Percentiles rank a stretch among this genome's conserved stretches.
Evolutionary conservation across 2,113 vertebrate species (phyloP).

Genomic region (Gavia stellata): DNA sequence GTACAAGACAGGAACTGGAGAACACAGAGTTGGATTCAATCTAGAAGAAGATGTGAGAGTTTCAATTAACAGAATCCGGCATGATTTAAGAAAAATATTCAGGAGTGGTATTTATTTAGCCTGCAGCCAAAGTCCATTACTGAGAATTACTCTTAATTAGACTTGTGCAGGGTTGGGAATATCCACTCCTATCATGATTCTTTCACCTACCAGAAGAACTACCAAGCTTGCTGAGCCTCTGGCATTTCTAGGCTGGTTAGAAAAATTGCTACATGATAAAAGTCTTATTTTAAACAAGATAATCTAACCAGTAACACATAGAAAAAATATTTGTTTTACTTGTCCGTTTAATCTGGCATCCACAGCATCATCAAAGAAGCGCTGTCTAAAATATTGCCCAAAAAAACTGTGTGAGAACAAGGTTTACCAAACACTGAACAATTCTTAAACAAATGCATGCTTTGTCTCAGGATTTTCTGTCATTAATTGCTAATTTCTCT

Average conservation of each 20-base stretch:
- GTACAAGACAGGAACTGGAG: neutral
- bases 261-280: conserved; percentile 35
- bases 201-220: conserved; percentile 43
- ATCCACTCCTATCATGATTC: conserved; percentile 38
- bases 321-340: conserved; percentile 49
- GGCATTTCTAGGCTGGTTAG: conserved; percentile 15
- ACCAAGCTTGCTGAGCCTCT: conserved; percentile 34
- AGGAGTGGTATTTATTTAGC: conserved; percentile 64
- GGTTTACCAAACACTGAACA: neutral
- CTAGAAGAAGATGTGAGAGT: conserved; percentile 54
- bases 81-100: conserved; percentile 63
- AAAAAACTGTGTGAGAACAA: neutral
- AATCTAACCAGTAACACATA: neutral
- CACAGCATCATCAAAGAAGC: neutral
- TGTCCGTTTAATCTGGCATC: neutral
- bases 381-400: neutral
- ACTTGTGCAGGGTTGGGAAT: conserved; percentile 51
- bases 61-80: conserved; percentile 66
- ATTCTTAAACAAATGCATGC: neutral
- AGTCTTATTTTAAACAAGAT: conserved; percentile 31
- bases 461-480: neutral
- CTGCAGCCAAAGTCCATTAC: conserved; percentile 64
- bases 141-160: conserved; percentile 68
- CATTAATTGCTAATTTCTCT: neutral
- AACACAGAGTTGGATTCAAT: neutral